A percentile compares a stretch with the other conserved stretches of the same genome.
Conservation (phyloP, 2,113 vertebrate species). For the Oceanodroma tethys region DNA sequence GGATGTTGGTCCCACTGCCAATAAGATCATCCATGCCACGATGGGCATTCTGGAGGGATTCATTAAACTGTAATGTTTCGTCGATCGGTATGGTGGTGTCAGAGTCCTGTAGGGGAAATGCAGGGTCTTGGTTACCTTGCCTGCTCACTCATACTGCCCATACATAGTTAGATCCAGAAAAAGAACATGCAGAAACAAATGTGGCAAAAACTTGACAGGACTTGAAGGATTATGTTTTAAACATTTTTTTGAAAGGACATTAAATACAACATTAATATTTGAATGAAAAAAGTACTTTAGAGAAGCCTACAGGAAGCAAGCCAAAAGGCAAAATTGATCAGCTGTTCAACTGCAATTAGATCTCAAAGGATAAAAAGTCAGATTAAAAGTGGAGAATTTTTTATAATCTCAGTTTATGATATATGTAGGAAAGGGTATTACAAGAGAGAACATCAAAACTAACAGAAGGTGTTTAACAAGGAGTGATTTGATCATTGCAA, state of each 20-base stretch:
- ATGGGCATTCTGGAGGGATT: slow-evolving; percentile 89
- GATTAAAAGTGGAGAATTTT: not conserved
- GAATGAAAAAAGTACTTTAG: not conserved
- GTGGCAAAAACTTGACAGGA: not conserved
- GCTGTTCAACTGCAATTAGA: not conserved
- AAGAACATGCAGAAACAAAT: not conserved
- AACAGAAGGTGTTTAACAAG: not conserved
- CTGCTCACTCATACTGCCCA: not conserved
- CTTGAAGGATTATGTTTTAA: not conserved
- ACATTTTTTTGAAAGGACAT: not conserved
- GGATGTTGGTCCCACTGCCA: slow-evolving; percentile 89
- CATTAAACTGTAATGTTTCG: slow-evolving; percentile 91
- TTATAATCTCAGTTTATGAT: not conserved
- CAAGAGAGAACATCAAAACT: not conserved
- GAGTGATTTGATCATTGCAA: not conserved
- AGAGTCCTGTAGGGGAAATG: slow-evolving; percentile 84
- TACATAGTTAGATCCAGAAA: not conserved
- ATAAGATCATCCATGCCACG: slow-evolving; percentile 93
- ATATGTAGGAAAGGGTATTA: not conserved
- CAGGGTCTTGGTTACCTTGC: slow-evolving; percentile 63
- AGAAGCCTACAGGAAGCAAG: not conserved
- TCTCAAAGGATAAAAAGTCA: not conserved
- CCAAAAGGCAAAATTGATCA: not conserved
- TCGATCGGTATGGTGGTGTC: slow-evolving; percentile 97
- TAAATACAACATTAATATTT: not conserved